phyloP scores from a whole-genome alignment of 2,888 invertebrate species.

The Oscheius sp. region DNA sequence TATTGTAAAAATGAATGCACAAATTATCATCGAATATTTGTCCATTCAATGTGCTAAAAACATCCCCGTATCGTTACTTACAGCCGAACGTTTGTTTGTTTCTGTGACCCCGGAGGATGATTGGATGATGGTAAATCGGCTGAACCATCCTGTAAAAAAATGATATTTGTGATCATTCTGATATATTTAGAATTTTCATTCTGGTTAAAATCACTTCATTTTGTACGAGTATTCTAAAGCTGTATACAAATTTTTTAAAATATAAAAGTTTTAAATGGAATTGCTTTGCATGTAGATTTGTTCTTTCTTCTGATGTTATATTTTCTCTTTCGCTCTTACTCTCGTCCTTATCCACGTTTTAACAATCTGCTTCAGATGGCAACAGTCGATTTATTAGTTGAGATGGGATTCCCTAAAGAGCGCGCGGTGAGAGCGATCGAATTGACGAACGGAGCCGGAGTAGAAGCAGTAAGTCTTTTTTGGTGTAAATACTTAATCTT shows the following conservation, averaged over 20 bases:
- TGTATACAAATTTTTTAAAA: background rate
- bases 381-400: constrained; percentile 47
- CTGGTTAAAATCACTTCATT: constrained; percentile 7
- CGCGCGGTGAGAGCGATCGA: constrained; percentile 44
- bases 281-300: background rate
- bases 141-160: constrained; percentile 7
- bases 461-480: constrained; percentile 19
- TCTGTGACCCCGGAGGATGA: constrained; percentile 30
- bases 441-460: background rate
- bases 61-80: background rate
- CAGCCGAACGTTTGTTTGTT: constrained; percentile 7
- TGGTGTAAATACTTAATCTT: background rate
- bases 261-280: background rate
- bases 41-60: too few relatives aligned
- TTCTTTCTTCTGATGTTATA: background rate
- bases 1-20: too few relatives aligned
- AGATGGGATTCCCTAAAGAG: constrained; percentile 50
- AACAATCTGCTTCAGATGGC: constrained; percentile 35
- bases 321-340: background rate
- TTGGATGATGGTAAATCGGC: constrained; percentile 24
- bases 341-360: background rate
- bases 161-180: background rate
- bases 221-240: constrained; percentile 22
- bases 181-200: background rate
- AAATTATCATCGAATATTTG: too few relatives aligned